phyloP scores from a whole-genome alignment of 2,113 vertebrate genomes.

The Anolis carolinensis region DNA sequence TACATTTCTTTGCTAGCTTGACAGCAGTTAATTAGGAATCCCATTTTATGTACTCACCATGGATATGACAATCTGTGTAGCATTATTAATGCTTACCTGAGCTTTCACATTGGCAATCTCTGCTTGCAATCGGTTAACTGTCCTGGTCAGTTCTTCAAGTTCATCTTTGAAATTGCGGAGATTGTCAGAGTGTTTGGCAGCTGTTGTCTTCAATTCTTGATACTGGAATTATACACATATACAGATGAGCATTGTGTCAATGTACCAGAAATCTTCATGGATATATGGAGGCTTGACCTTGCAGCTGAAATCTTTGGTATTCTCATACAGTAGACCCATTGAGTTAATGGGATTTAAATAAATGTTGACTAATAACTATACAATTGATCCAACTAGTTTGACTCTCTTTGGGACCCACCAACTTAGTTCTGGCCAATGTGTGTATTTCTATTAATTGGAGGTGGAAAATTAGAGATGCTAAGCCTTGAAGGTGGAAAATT shows the following conservation, averaged over 20 bases:
- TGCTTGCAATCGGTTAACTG: conserved; percentile 79
- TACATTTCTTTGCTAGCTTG: not conserved
- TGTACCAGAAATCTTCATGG: not conserved
- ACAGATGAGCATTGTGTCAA: not conserved
- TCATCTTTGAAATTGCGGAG: conserved; percentile 80
- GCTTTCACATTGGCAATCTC: conserved; percentile 83
- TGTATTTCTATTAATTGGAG: too few relatives aligned
- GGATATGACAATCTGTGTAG: too few relatives aligned
- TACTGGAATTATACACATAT: conserved; percentile 65
- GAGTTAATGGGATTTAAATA: too few relatives aligned
- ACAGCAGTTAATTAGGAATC: too few relatives aligned
- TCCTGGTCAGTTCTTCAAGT: conserved; percentile 80
- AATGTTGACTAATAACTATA: too few relatives aligned
- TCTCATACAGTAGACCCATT: too few relatives aligned
- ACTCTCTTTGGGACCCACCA: too few relatives aligned
- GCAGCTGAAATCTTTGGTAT: not conserved
- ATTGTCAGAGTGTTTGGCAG: conserved; percentile 79
- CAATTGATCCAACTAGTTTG: too few relatives aligned
- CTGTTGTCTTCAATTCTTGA: conserved; percentile 80
- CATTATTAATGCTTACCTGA: conserved; percentile 73
- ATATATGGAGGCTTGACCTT: too few relatives aligned
- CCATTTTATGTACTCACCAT: not conserved
- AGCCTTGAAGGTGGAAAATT: too few relatives aligned
- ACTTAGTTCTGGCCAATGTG: too few relatives aligned
- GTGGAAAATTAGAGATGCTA: too few relatives aligned